Evolutionary conservation across 2,888 invertebrate species (phyloP).

Genomic region (Lampropteryx suffumata): DNA sequence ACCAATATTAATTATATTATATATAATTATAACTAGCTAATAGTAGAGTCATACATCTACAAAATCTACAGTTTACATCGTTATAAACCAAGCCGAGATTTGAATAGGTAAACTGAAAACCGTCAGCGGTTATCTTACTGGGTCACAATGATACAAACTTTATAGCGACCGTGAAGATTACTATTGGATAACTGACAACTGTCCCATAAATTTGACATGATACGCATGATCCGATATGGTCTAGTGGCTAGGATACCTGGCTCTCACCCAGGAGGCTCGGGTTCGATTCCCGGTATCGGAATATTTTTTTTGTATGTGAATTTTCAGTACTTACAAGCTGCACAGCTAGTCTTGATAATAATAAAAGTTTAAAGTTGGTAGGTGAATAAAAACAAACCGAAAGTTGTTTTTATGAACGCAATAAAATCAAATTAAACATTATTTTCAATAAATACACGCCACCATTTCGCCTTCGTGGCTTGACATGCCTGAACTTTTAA

Average conservation of each 20-base stretch:
- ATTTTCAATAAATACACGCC: conserved; percentile 18
- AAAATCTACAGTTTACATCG: conserved; percentile 7
- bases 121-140: conserved; percentile 22
- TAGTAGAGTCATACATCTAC: too few relatives aligned
- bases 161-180: conserved; percentile 22
- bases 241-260: conserved; percentile 87
- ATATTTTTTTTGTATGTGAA: conserved; percentile 55
- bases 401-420: not conserved
- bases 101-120: conserved; percentile 17
- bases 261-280: conserved; percentile 86
- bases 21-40: too few relatives aligned
- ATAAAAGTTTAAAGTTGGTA: too few relatives aligned
- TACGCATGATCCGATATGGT: conserved; percentile 76
- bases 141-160: conserved; percentile 26
- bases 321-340: too few relatives aligned
- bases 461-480: conserved; percentile 19
- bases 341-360: too few relatives aligned
- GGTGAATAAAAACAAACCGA: not conserved
- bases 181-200: conserved; percentile 7
- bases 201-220: not conserved
- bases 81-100: conserved; percentile 2
- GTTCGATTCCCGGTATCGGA: conserved; percentile 83
- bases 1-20: too few relatives aligned
- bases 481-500: conserved; percentile 7
- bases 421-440: conserved; percentile 23